Conservation (phyloP, 2,797 vertebrate species). For the Sebastes minor region DNA sequence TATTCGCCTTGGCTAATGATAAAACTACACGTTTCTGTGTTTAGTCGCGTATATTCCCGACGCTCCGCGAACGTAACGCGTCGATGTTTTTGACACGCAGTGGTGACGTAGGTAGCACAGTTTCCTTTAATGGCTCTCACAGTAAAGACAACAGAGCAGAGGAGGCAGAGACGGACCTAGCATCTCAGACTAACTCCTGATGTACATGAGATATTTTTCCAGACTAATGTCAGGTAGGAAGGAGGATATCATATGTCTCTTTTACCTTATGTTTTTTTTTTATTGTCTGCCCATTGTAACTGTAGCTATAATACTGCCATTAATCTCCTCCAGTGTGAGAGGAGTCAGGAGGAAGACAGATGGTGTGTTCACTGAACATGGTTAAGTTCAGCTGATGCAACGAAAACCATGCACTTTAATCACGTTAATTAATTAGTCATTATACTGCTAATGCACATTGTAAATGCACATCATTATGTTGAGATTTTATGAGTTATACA, state of each 20-base stretch:
- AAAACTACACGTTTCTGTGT: not conserved
- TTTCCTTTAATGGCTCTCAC: constrained; percentile 60
- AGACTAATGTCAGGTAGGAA: constrained; percentile 80
- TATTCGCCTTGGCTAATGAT: not conserved
- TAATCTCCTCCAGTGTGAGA: not conserved
- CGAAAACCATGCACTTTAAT: not conserved
- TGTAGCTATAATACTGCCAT: constrained; percentile 1
- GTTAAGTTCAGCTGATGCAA: not conserved
- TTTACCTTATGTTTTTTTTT: not conserved
- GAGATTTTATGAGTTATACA: not conserved
- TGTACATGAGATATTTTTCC: constrained; percentile 78
- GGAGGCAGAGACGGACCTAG: constrained; percentile 34
- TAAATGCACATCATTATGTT: not conserved
- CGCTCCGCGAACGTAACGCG: constrained; percentile 23
- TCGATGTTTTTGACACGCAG: constrained; percentile 51
- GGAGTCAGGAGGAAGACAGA: not conserved
- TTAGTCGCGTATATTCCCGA: constrained; percentile 13
- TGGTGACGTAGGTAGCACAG: constrained; percentile 73
- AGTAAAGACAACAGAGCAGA: constrained; percentile 15
- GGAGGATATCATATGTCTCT: not conserved
- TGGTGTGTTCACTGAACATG: not conserved
- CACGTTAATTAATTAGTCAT: not conserved
- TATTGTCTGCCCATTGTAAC: not conserved
- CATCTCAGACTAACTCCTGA: constrained; percentile 46
- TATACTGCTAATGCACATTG: not conserved